These are phyloP conservation scores for Phasianus colchicus DNA, from an alignment of 2,113 vertebrate genomes.

Conservation along the genomic window DNA sequence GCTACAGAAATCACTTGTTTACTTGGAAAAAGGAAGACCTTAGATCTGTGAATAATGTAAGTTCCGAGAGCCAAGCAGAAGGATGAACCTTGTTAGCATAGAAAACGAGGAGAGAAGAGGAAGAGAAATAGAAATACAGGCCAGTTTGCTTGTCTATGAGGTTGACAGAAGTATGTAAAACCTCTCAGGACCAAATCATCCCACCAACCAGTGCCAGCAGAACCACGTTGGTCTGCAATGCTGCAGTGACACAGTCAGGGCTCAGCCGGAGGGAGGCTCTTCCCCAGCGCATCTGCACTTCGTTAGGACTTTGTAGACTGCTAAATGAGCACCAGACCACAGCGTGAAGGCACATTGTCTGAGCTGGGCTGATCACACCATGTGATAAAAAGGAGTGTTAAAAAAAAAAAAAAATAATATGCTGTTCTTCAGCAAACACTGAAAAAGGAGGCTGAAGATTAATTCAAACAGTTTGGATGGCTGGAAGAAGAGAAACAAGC, in stretches of 20 bases:
- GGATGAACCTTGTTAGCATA: background rate
- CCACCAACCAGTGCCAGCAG: too few relatives aligned
- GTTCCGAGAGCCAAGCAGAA: background rate
- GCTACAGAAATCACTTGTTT: background rate
- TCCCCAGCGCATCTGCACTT: conserved; percentile 37
- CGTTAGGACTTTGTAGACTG: conserved; percentile 58
- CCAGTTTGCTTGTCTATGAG: background rate
- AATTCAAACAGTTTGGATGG: conserved; percentile 65
- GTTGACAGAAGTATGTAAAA: background rate
- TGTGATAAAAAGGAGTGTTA: conserved; percentile 62
- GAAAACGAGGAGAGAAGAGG: background rate
- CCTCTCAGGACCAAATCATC: background rate
- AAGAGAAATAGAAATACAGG: background rate
- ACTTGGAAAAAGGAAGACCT: background rate
- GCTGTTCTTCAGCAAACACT: conserved; percentile 69
- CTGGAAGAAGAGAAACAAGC: conserved; percentile 51
- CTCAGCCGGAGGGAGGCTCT: background rate
- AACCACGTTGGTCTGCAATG: rapidly evolving
- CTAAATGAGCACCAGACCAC: conserved; percentile 63
- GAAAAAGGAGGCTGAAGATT: conserved; percentile 69
- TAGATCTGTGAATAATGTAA: background rate
- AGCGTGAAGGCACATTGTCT: conserved; percentile 60
- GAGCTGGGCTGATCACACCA: conserved; percentile 58
- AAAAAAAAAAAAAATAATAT: conserved; percentile 70
- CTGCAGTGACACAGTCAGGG: background rate